Evolutionary conservation across 2,797 vertebrate genomes (phyloP).

Genomic region (Neostethus bicornis): DNA sequence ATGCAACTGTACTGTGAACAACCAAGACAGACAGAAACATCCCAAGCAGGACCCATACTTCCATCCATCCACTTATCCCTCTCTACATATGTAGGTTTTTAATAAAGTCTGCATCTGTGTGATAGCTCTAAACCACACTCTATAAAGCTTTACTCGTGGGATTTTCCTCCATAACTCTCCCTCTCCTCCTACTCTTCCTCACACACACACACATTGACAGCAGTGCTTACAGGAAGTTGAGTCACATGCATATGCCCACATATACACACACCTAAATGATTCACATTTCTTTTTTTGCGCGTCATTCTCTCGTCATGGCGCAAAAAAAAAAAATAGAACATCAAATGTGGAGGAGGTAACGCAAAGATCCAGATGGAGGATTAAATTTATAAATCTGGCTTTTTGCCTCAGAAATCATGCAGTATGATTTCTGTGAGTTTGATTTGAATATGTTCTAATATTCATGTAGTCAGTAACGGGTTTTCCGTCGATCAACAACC

Average conservation of each 20-base stretch:
- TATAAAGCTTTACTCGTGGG: conserved; percentile 57
- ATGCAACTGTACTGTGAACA: conserved; percentile 57
- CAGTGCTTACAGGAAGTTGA: conserved; percentile 63
- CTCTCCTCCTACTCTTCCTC: conserved; percentile 25
- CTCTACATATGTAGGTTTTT: conserved; percentile 33
- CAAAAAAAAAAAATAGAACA: conserved; percentile 35
- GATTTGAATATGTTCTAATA: conserved; percentile 36
- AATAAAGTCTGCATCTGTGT: conserved; percentile 41
- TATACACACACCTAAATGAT: conserved; percentile 37
- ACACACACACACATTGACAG: conserved; percentile 33
- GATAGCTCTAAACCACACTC: conserved; percentile 38
- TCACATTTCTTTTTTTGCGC: conserved; percentile 35
- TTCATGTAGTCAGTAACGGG: conserved; percentile 50
- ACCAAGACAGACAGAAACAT: conserved; percentile 35
- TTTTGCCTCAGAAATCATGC: conserved; percentile 55
- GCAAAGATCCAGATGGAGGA: conserved; percentile 66
- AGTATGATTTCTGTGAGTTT: conserved; percentile 73
- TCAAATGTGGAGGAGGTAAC: conserved; percentile 24
- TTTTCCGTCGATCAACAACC: conserved; percentile 57
- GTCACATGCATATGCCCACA: conserved; percentile 44
- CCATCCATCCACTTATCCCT: conserved; percentile 33
- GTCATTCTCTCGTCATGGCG: conserved; percentile 14
- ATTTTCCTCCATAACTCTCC: conserved; percentile 56
- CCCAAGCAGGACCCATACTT: conserved; percentile 29
- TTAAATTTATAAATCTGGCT: conserved; percentile 57